A percentile compares a stretch with the other conserved stretches of the same genome.
phyloP scores from a whole-genome alignment of 2,113 vertebrate genomes.

The Puntigrus tetrazona region DNA sequence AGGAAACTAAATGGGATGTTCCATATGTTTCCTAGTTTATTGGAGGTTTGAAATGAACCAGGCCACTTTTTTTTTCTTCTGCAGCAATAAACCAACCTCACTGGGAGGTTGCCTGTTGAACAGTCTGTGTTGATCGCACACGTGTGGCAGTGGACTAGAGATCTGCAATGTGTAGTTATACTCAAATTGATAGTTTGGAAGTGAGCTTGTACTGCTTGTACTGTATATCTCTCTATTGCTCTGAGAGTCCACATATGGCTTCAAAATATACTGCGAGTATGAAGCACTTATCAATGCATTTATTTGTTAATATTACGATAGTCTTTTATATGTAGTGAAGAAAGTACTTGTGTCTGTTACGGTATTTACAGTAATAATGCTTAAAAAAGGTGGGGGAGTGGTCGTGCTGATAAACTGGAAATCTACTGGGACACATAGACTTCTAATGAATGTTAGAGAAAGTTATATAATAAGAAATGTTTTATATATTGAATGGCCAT shows the following conservation, averaged over 20 bases:
- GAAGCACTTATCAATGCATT: conserved; percentile 72
- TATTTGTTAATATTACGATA: conserved; percentile 50
- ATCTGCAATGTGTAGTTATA: neutral
- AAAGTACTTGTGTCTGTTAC: conserved; percentile 28
- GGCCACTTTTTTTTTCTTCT: neutral
- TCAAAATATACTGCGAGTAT: conserved; percentile 56
- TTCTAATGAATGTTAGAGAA: conserved; percentile 25
- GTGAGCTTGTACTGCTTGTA: conserved; percentile 48
- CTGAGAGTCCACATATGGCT: conserved; percentile 54
- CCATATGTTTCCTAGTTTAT: neutral
- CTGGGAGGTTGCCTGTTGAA: neutral
- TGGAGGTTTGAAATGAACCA: conserved; percentile 1
- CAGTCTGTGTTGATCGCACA: neutral
- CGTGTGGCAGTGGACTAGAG: neutral
- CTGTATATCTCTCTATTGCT: conserved; percentile 69
- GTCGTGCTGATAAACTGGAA: conserved; percentile 30
- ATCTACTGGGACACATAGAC: conserved; percentile 29
- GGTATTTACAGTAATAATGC: neutral
- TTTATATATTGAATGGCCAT: conserved; percentile 19
- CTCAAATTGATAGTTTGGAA: conserved; percentile 4
- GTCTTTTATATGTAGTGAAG: conserved; percentile 24
- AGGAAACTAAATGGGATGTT: conserved; percentile 27
- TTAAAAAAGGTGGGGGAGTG: neutral
- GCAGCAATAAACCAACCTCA: neutral
- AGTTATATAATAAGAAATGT: conserved; percentile 10